These are phyloP conservation scores for Hapalemur alaotrensis DNA, from an alignment of 2,797 vertebrate species.

Conservation along the genomic window DNA sequence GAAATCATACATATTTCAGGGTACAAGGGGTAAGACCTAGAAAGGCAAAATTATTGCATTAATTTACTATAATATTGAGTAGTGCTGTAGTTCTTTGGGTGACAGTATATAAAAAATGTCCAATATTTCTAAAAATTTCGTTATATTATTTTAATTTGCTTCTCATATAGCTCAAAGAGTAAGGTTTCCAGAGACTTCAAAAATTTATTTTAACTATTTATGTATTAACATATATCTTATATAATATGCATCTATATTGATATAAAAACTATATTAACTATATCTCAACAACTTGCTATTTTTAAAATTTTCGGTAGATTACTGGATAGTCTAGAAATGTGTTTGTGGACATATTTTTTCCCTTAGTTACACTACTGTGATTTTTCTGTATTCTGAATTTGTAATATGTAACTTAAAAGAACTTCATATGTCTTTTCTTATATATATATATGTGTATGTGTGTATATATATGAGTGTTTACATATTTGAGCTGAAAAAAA, in stretches of 20 bases:
- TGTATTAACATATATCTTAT: background rate
- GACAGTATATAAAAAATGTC: background rate
- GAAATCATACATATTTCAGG: background rate
- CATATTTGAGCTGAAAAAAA: background rate
- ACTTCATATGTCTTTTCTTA: background rate
- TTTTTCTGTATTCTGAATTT: conserved; percentile 8
- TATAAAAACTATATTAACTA: background rate
- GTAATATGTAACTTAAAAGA: background rate
- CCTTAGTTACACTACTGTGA: background rate
- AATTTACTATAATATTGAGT: background rate
- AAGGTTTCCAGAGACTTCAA: background rate
- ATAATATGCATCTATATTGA: background rate
- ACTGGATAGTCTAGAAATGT: background rate
- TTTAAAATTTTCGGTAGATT: background rate
- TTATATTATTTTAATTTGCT: background rate
- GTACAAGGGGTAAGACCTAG: accelerated
- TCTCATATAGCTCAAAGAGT: background rate
- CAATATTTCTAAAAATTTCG: background rate
- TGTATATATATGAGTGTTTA: background rate
- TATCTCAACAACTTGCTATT: background rate
- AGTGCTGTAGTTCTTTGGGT: background rate
- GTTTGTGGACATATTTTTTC: background rate
- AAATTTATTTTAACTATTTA: background rate
- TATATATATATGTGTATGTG: background rate
- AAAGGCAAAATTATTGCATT: background rate